Conservation (phyloP, 1,140 invertebrate genomes). For the Sminthurinus signatus region DNA sequence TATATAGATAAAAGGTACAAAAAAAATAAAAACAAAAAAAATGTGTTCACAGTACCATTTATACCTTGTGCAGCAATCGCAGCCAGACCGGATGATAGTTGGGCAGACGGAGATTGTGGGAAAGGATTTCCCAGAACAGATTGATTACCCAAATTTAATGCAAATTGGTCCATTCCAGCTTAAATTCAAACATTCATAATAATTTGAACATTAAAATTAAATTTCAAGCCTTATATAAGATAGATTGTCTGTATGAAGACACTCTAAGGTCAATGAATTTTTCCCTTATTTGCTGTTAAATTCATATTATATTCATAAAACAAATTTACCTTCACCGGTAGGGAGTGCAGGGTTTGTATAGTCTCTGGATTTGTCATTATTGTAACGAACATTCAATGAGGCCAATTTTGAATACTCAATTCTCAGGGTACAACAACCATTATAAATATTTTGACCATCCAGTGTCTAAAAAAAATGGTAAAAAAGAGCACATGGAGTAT, state of each 20-base stretch:
- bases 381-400: constrained; percentile 97
- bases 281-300: no score
- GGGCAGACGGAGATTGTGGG: neutral
- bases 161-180: constrained; percentile 15
- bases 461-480: constrained; percentile 60
- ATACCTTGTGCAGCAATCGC: constrained; percentile 56
- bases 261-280: no score
- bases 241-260: no score
- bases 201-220: neutral
- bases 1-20: no score
- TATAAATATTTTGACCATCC: constrained; percentile 98
- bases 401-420: constrained; percentile 99
- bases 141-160: neutral
- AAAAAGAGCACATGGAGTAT: constrained; percentile 6
- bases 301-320: no score
- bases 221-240: neutral
- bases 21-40: no score
- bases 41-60: constrained; percentile 44
- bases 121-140: constrained; percentile 23
- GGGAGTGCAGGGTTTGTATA: constrained; percentile 97
- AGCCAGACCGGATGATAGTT: constrained; percentile 25
- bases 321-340: constrained; percentile 72
- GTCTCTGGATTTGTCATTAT: constrained; percentile 98
- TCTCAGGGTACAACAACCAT: constrained; percentile 96
- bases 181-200: neutral